Base-by-base conservation (phyloP, 2,113 vertebrate genomes). In the Aviceda subcristata region DNA sequence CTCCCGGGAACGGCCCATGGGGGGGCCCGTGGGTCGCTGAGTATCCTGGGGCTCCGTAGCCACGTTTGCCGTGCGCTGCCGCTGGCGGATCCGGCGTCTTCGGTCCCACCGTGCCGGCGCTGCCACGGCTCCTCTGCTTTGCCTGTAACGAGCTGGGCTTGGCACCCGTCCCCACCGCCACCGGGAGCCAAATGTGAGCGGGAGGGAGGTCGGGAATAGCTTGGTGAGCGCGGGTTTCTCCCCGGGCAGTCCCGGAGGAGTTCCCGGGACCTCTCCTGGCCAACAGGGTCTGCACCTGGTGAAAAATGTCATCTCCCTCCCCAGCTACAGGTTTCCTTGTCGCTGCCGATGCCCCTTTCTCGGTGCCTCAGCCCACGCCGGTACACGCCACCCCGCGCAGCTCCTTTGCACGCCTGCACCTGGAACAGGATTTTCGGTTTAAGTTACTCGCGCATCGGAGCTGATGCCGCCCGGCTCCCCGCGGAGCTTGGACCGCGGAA, bases 121-220 rank as follows among this genome's bases (percentile, higher is more conserved):
- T 71, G 48, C 72, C 0, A 1, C n/a, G 21, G 56, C 26, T 23
- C 21, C 64, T 56, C 50, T 38, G 73, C 73, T 51, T 43, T 10
- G 32, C 56, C 32, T 23, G 59, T 1, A 5, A 3, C 2, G 1
- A 1, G 3, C 66, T 21, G 27, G 66, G 50, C 66, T 64, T 2
- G 30, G 63, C 6, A 2, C 20, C 34, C 2, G 0, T n/a, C 45
- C n/a, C 48, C 19, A 2, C 36, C 1, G 1, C 23, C 48, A 7
- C 53, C 3, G 11, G 55, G 45, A 78, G 63, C 73, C 3, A 1
- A 3, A 2, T 3, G 5, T 18, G 53, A 16, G 27, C 2, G 3
- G 15, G 12, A 43, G 36, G 41, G 43, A 19, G n/a, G 38, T 32
- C 3, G 9, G 16, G 43, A 30, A 24, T 2, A n/a, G 50, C 41